Percentiles rank a stretch among this genome's conserved stretches.
These are phyloP conservation scores for Malthinus flaveolus DNA, from an alignment of 2,888 invertebrate species.

Conservation along the genomic window DNA sequence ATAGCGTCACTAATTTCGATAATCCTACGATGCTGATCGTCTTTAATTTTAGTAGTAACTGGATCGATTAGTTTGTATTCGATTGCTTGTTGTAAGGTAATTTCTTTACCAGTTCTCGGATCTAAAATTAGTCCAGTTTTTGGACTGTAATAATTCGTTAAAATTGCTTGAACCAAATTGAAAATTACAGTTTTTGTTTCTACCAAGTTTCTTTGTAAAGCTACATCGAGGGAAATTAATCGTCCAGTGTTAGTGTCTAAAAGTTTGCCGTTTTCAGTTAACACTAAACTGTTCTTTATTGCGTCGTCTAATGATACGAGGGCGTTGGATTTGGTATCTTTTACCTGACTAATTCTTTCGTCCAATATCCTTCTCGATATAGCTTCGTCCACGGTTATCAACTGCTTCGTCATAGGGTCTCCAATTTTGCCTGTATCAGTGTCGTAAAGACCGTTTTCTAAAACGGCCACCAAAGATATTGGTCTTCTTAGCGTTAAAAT, in stretches of 20 bases:
- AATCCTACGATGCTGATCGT: conserved; percentile 68
- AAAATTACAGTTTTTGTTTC: conserved; percentile 69
- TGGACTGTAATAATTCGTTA: conserved; percentile 76
- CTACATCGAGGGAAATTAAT: conserved; percentile 70
- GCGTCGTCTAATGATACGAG: conserved; percentile 77
- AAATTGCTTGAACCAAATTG: conserved; percentile 73
- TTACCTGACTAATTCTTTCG: conserved; percentile 78
- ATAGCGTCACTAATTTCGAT: conserved; percentile 72
- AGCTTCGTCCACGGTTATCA: conserved; percentile 74
- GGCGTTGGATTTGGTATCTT: conserved; percentile 73
- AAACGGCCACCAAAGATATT: conserved; percentile 77
- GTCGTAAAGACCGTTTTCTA: conserved; percentile 71
- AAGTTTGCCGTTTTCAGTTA: conserved; percentile 71
- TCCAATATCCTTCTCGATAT: conserved; percentile 80
- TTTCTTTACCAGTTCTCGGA: conserved; percentile 73
- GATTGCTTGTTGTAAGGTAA: conserved; percentile 77
- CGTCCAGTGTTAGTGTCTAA: conserved; percentile 73
- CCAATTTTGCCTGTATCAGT: conserved; percentile 69
- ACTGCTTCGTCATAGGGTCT: conserved; percentile 72
- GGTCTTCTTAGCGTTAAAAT: conserved; percentile 71
- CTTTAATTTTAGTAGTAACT: conserved; percentile 71
- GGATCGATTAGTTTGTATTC: conserved; percentile 73
- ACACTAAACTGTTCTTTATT: conserved; percentile 67
- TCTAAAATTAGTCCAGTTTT: conserved; percentile 75
- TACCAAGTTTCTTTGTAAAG: conserved; percentile 70